phyloP scores from a whole-genome alignment of 2,113 vertebrate genomes.

The Oryzias woworae region DNA sequence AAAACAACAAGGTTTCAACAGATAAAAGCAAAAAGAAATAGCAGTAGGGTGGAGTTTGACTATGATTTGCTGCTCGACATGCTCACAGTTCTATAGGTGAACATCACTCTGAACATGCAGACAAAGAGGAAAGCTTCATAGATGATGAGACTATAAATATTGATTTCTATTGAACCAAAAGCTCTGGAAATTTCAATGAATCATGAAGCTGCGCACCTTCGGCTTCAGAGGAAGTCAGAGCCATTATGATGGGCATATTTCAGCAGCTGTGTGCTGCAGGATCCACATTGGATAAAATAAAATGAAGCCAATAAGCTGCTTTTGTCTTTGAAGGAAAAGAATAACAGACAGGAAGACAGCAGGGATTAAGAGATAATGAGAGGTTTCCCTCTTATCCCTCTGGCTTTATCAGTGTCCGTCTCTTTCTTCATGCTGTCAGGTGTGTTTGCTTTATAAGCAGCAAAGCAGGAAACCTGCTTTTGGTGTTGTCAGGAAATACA shows the following conservation, averaged over 20 bases:
- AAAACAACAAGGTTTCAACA: constrained; percentile 13
- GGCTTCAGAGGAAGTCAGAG: constrained; percentile 35
- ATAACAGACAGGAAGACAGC: constrained; percentile 7
- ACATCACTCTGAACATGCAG: not conserved
- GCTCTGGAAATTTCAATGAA: not conserved
- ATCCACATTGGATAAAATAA: constrained; percentile 19
- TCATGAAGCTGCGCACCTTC: constrained; percentile 10
- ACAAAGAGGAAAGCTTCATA: constrained; percentile 3
- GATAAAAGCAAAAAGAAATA: constrained; percentile 19
- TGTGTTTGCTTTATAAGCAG: not conserved
- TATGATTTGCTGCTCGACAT: constrained; percentile 2
- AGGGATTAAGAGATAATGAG: not conserved
- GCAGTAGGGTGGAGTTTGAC: not conserved
- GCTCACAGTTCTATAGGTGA: not conserved
- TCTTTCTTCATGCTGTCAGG: not conserved
- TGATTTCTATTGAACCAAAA: not conserved
- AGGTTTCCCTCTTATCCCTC: not conserved
- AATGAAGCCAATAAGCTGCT: constrained; percentile 10
- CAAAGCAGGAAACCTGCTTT: not conserved
- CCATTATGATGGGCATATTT: constrained; percentile 10
- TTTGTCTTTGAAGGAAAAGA: constrained; percentile 19
- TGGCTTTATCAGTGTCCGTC: constrained; percentile 9
- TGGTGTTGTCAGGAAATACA: not conserved
- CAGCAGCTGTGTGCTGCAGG: constrained; percentile 16
- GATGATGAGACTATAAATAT: not conserved